Base-by-base conservation (phyloP, 2,113 vertebrate genomes). In the Callopanchax toddi region DNA sequence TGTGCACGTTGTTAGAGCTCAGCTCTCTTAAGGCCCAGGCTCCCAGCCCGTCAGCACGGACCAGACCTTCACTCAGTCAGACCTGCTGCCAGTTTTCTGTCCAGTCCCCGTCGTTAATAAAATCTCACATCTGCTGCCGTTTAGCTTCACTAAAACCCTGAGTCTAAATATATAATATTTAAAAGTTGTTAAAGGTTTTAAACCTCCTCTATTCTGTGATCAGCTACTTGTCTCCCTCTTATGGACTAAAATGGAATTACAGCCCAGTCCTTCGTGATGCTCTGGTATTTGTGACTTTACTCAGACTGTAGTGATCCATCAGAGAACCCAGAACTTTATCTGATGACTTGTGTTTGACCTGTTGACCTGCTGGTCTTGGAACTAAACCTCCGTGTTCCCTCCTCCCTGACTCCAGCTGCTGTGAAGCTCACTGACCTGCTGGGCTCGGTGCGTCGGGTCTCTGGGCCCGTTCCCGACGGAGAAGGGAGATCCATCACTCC, bases 401-500 rank as follows among this genome's bases (percentile, higher is more conserved):
- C 69, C 48, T 70, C 29, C 55, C 65, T 26, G 20, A 63, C 75
- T 71, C 22, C 72, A 87, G 82, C 85, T 11, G 91, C 91, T 49
- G 87, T 92, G 72, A 94, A 93, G 88, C 91, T 93, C 45, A 86
- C 92, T 58, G 92, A 93, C 86, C 89, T 92, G 55, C 88, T 94
- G 85, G 91, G 92, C 80, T 91, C 88, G 22, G 90, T 93, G 76
- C 91, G 93, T 21, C 87, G 89, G 87, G 89, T 88, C 79, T 92
- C 91, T 5, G 93, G 91, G 74, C 89, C 91, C 74, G 67, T 57
- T 5, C 45, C 84, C n/a, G 94, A 95, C 75, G 84, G 83, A 17
- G 91, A 94, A 86, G 93, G 84, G 60, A 84, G 84, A 52, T 22
- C 78, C 64, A 68, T 54, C 78, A 91, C 79, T 22, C 83, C 89